A percentile compares a stretch with the other conserved stretches of the same genome.
Conservation (phyloP, 2,113 vertebrate genomes). For the Gallinago undulata region DNA sequence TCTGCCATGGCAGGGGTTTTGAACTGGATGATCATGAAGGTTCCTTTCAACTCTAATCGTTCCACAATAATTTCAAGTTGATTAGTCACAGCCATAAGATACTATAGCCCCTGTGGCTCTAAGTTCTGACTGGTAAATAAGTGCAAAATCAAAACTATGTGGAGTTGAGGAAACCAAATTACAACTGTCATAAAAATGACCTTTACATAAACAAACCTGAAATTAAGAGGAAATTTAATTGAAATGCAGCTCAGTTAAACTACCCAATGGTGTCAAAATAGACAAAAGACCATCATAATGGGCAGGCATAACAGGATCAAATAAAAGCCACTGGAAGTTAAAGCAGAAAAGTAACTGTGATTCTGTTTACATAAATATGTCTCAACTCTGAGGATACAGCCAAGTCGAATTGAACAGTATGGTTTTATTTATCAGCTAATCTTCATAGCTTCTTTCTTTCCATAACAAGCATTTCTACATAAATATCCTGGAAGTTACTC, state of each 20-base stretch:
- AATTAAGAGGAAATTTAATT: background rate
- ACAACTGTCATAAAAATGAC: background rate
- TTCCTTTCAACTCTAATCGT: background rate
- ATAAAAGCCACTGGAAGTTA: background rate
- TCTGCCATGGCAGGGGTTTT: background rate
- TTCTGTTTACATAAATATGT: background rate
- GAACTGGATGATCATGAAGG: background rate
- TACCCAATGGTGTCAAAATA: background rate
- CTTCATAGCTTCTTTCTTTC: background rate
- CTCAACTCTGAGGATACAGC: background rate
- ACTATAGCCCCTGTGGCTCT: background rate
- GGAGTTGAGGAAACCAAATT: background rate
- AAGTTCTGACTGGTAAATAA: background rate
- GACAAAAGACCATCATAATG: background rate
- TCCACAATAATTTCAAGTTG: background rate
- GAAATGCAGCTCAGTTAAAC: background rate
- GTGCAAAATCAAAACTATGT: background rate
- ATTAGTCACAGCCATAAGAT: background rate
- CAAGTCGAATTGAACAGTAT: background rate
- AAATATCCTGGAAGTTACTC: background rate
- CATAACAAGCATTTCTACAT: background rate
- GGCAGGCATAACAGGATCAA: background rate
- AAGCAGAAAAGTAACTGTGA: background rate
- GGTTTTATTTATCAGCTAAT: background rate
- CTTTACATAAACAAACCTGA: background rate